Percentiles rank a stretch among this genome's conserved stretches.
These are phyloP conservation scores for Diaperis boleti DNA, from an alignment of 2,888 invertebrate species.

Conservation along the genomic window DNA sequence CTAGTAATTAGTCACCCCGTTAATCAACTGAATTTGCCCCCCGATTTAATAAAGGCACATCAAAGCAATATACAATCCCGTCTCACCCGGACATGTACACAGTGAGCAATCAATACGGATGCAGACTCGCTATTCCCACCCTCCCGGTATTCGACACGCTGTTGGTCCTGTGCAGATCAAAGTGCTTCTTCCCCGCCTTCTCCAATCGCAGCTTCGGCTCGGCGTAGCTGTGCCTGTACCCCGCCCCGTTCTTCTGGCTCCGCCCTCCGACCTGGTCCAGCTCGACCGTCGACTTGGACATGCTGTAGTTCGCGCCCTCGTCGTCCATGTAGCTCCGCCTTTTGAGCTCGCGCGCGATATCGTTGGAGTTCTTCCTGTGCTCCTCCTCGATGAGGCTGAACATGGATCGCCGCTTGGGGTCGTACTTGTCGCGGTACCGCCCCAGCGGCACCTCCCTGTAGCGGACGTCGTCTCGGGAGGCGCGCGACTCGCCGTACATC, in stretches of 20 bases:
- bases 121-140: slow-evolving; percentile 65
- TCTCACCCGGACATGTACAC: slow-evolving; percentile 10
- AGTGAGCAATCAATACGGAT: slow-evolving; percentile 61
- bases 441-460: slow-evolving; percentile 51
- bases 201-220: slow-evolving; percentile 71
- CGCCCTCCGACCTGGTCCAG: slow-evolving; percentile 59
- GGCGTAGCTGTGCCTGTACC: slow-evolving; percentile 75
- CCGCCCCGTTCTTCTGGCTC: slow-evolving; percentile 60
- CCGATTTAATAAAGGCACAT: slow-evolving; percentile 21
- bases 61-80: slow-evolving; percentile 22
- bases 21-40: neutral
- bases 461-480: slow-evolving; percentile 58
- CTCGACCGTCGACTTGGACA: slow-evolving; percentile 60
- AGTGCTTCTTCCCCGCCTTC: slow-evolving; percentile 57
- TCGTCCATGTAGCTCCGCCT: slow-evolving; percentile 65
- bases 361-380: slow-evolving; percentile 65
- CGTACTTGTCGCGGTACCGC: slow-evolving; percentile 56
- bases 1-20: neutral
- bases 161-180: slow-evolving; percentile 64
- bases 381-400: slow-evolving; percentile 66
- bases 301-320: slow-evolving; percentile 61
- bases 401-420: slow-evolving; percentile 65
- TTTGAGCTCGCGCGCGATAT: slow-evolving; percentile 67
- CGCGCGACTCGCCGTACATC: slow-evolving; percentile 49
- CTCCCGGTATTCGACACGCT: slow-evolving; percentile 64